Base-by-base conservation (phyloP, 1,140 invertebrate genomes). In the Drosophila erecta region DNA sequence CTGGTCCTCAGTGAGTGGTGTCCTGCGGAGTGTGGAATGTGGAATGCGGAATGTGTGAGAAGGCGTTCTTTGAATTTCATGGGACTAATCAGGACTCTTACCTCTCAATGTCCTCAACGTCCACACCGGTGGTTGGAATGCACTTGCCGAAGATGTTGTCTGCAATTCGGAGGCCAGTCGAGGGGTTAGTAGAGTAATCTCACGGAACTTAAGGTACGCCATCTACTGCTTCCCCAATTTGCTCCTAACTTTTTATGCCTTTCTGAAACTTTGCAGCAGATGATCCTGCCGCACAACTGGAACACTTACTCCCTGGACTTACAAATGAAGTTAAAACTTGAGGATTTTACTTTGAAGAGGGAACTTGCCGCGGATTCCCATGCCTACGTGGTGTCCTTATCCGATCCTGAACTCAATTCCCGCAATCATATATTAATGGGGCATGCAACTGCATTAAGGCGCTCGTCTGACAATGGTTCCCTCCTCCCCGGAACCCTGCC, bases 111-210 rank as follows among this genome's bases (percentile, higher is more conserved):
- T 94, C 94, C 33, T 93, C 93, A 40, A 94, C 79, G 64, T 95
- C 94, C 12, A 93, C 92, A 71, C 94, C 94, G 70, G 94, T 94
- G 15, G 94, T 91, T 51, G 94, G 94, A 72, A 97, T 93, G 92
- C 97, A 98, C 86, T 95, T 94, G 62, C 96, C 96, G 91, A 98
- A 97, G 60, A 96, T 96, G 81, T 95, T 94, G 94, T 98, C 97
- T 97, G 92, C 38, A 94, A 94, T 20, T 14, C 12, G 41, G 76
- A 71, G n/a, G n/a, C 27, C 14, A 38, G 5, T 43, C 27, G 27
- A 30, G 3, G 4, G 15, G 11, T 12, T 40, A 11, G 24, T 37
- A 14, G 33, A n/a, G 1, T 20, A 6, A 2, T 8, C 30, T 30
- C 27, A n/a, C 4, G 7, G 58, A 56, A 22, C 14, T 41, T 64